These are phyloP conservation scores for Nephila pilipes DNA, from an alignment of 1,140 invertebrate species.

Conservation along the genomic window DNA sequence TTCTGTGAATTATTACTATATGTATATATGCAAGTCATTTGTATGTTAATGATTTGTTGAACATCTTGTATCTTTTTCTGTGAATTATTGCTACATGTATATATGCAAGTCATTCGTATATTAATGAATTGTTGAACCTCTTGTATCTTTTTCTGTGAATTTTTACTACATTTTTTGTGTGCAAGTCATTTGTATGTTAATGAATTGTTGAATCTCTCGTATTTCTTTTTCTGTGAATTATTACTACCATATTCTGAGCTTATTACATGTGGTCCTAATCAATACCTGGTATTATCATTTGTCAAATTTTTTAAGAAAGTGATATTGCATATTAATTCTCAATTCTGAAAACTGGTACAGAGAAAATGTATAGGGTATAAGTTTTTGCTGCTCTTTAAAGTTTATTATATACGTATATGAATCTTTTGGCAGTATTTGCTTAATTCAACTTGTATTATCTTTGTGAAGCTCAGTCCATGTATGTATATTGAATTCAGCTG, in stretches of 20 bases:
- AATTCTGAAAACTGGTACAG: no score
- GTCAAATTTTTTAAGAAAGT: neutral
- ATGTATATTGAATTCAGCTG: no score
- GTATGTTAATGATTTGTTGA: neutral
- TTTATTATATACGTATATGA: no score
- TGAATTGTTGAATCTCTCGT: neutral
- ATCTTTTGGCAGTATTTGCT: no score
- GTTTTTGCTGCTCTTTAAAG: no score
- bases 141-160: neutral
- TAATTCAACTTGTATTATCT: no score
- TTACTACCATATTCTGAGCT: conserved; percentile 18
- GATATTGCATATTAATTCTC: neutral
- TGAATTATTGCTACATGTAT: no score
- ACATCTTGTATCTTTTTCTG: neutral
- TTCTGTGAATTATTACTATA: no score
- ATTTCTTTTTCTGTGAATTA: neutral
- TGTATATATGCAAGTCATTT: no score
- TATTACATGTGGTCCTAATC: neutral
- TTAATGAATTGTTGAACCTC: neutral
- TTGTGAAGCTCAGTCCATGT: no score
- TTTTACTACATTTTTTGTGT: no score
- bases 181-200: neutral
- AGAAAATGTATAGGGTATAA: no score
- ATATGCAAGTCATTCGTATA: neutral
- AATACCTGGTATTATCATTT: conserved; percentile 8